A percentile compares a stretch with the other conserved stretches of the same genome.
phyloP scores from a whole-genome alignment of 1,140 invertebrate genomes.

The Bombus waltoni region DNA sequence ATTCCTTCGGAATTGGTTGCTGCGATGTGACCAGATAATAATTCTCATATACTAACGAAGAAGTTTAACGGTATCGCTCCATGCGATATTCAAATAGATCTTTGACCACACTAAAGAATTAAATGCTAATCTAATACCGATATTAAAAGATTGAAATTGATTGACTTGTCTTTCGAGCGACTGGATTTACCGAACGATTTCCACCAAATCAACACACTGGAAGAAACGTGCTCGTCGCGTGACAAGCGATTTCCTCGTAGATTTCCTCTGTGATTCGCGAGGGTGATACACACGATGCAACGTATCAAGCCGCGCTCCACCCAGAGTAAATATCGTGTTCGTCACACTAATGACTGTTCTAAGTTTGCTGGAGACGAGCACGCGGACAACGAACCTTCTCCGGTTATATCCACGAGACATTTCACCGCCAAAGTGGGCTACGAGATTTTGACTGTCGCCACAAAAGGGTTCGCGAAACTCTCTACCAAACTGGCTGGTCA shows the following conservation, averaged over 20 bases:
- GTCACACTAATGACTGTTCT: slow-evolving; percentile 74
- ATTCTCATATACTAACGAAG: no score
- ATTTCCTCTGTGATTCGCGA: background rate
- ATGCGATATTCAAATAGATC: no score
- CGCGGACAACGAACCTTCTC: slow-evolving; percentile 71
- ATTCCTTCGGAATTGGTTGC: no score
- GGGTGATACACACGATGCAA: background rate
- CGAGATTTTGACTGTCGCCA: slow-evolving; percentile 34
- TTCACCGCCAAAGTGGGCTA: slow-evolving; percentile 37
- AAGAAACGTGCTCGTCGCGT: background rate
- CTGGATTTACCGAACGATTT: no score
- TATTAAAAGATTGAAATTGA: no score
- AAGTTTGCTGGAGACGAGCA: slow-evolving; percentile 72
- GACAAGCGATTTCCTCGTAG: background rate
- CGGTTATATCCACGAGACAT: slow-evolving; percentile 41
- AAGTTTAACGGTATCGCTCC: no score
- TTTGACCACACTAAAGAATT: no score
- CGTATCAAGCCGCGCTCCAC: slow-evolving; percentile 21
- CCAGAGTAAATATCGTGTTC: slow-evolving; percentile 66
- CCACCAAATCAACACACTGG: background rate
- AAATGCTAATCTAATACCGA: no score
- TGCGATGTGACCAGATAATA: no score
- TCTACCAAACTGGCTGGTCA: background rate
- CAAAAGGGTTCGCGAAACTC: slow-evolving; percentile 7
- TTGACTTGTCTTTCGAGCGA: no score